phyloP scores from a whole-genome alignment of 2,888 invertebrate genomes.

The Pyralis farinalis region DNA sequence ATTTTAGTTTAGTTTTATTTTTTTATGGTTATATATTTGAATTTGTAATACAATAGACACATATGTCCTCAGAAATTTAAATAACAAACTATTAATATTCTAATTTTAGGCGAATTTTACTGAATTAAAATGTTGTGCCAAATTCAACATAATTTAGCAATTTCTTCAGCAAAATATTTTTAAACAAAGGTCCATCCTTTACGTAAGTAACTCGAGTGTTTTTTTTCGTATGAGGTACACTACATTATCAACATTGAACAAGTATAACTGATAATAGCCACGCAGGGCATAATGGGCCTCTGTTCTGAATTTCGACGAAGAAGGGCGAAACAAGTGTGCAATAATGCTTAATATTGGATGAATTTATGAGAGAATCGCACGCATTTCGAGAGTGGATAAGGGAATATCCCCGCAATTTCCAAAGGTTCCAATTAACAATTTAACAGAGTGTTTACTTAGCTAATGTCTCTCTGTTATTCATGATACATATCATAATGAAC shows the following conservation, averaged over 20 bases:
- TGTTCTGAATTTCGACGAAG: conserved; percentile 7
- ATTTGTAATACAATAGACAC: too few species aligned
- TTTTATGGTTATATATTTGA: too few species aligned
- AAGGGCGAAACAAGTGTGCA: conserved; percentile 19
- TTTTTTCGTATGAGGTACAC: conserved; percentile 32
- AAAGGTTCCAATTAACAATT: conserved; percentile 3
- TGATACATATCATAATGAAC: not conserved
- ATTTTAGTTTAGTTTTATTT: too few species aligned
- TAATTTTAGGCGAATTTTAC: too few species aligned
- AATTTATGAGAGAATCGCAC: conserved; percentile 15
- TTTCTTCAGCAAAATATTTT: too few species aligned
- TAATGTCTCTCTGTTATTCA: not conserved
- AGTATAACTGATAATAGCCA: conserved; percentile 33
- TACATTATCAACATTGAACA: conserved; percentile 47
- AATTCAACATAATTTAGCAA: too few species aligned
- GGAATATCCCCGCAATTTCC: not conserved
- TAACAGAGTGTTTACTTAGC: conserved; percentile 1
- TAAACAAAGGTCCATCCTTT: too few species aligned
- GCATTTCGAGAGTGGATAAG: not conserved
- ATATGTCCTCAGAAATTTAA: too few species aligned
- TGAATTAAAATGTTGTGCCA: too few species aligned
- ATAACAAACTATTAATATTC: too few species aligned
- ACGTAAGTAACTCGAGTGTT: too few species aligned
- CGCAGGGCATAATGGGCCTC: conserved; percentile 4
- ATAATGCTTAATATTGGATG: conserved; percentile 25